Conservation (phyloP, 2,888 invertebrate species). For the Campoletis raptor region DNA sequence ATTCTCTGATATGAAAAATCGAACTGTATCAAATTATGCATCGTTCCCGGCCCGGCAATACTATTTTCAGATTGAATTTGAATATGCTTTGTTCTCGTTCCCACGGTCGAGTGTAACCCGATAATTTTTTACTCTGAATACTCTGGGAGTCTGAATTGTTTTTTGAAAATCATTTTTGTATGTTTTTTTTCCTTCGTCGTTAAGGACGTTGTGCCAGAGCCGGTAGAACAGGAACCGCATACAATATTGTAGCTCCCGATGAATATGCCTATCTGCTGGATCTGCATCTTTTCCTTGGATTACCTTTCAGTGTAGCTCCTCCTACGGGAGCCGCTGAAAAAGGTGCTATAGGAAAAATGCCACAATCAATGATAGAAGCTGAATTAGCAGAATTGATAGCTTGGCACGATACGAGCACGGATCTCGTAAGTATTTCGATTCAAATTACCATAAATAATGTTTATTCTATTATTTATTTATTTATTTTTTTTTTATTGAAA, state of each 20-base stretch:
- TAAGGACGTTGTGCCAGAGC: constrained; percentile 97
- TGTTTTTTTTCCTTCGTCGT: constrained; percentile 43
- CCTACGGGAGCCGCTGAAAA: constrained; percentile 86
- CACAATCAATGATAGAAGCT: constrained; percentile 93
- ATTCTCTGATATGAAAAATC: neutral
- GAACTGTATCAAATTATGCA: neutral
- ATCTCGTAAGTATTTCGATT: constrained; percentile 88
- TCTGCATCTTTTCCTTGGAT: constrained; percentile 96
- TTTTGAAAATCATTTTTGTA: neutral
- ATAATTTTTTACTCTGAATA: too few species aligned
- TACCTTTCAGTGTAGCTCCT: constrained; percentile 88
- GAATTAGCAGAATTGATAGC: constrained; percentile 91
- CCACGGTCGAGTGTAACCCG: too few species aligned
- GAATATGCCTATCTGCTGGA: constrained; percentile 98
- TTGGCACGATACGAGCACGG: constrained; percentile 90
- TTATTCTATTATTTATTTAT: too few species aligned
- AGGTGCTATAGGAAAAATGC: constrained; percentile 92
- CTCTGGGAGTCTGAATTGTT: neutral
- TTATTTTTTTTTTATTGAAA: neutral
- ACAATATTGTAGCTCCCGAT: constrained; percentile 95
- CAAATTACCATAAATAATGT: neutral
- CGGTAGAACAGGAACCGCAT: constrained; percentile 96
- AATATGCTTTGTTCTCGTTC: neutral
- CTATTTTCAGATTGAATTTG: neutral
- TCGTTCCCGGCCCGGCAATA: neutral